phyloP scores from a whole-genome alignment of 2,797 vertebrate species.

The Pelodytes ibericus region DNA sequence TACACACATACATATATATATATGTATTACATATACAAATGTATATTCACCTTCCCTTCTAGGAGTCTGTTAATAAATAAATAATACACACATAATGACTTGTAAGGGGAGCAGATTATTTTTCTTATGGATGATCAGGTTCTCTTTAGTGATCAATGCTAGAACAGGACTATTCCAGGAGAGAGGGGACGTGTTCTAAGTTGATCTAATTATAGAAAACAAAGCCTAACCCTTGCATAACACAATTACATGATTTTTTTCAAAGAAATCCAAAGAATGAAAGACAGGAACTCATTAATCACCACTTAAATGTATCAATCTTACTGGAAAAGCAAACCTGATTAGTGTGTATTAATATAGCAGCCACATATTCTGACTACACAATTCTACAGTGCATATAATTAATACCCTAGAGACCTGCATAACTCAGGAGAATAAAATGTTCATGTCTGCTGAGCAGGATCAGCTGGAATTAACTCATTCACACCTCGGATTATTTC shows the following conservation, averaged over 20 bases:
- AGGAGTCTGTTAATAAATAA: no score
- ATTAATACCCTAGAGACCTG: slow-evolving; percentile 54
- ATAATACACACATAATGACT: no score
- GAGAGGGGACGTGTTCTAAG: slow-evolving; percentile 43
- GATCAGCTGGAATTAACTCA: slow-evolving; percentile 43
- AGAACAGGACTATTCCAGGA: slow-evolving; percentile 36
- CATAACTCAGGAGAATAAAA: slow-evolving; percentile 37
- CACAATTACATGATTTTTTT: slow-evolving; percentile 52
- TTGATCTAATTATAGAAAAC: slow-evolving; percentile 54
- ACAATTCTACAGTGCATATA: slow-evolving; percentile 55
- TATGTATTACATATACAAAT: no score
- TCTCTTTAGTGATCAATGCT: slow-evolving; percentile 35
- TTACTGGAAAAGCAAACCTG: slow-evolving; percentile 56
- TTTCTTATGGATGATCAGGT: background rate
- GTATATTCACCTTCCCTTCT: no score
- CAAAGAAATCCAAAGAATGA: slow-evolving; percentile 52
- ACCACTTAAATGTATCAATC: slow-evolving; percentile 57
- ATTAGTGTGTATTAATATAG: slow-evolving; percentile 54
- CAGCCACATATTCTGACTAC: slow-evolving; percentile 51
- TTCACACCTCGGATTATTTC: slow-evolving; percentile 1
- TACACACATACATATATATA: background rate
- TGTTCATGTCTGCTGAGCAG: slow-evolving; percentile 53
- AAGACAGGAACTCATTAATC: slow-evolving; percentile 56
- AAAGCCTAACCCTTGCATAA: slow-evolving; percentile 54
- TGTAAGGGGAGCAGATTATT: background rate